A percentile compares a stretch with the other conserved stretches of the same genome.
Conservation (phyloP, 2,888 invertebrate genomes). For the Leptura quadrifasciata region DNA sequence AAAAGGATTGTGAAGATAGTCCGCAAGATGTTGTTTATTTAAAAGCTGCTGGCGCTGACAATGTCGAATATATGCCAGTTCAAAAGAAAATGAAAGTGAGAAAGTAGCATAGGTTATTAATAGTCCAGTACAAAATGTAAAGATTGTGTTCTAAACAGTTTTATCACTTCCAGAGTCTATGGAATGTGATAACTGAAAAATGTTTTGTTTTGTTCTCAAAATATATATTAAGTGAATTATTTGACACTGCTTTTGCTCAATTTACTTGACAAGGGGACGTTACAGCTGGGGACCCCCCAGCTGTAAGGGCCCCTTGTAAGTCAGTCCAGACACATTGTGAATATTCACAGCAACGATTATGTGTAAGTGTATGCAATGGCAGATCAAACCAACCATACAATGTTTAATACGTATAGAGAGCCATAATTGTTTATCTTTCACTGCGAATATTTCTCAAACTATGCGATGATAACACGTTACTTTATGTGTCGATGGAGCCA, state of each 20-base stretch:
- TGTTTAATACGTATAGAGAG: too few species aligned
- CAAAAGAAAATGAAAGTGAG: constrained; percentile 43
- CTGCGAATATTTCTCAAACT: too few species aligned
- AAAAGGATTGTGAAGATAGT: constrained; percentile 10
- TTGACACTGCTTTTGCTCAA: neutral
- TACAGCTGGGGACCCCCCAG: too few species aligned
- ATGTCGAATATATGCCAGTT: neutral
- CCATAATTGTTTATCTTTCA: too few species aligned
- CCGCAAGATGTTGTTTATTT: neutral
- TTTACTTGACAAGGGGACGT: too few species aligned
- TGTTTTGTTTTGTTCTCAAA: neutral
- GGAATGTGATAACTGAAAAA: neutral
- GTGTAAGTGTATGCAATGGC: too few species aligned
- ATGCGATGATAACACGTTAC: too few species aligned
- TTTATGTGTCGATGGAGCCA: too few species aligned
- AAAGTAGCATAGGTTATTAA: constrained; percentile 24
- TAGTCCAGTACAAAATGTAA: constrained; percentile 1
- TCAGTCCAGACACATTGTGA: too few species aligned
- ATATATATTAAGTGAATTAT: neutral
- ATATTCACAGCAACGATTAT: too few species aligned
- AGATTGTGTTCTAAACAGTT: constrained; percentile 12
- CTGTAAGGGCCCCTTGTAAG: too few species aligned
- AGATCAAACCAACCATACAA: too few species aligned
- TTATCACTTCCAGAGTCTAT: constrained; percentile 5
- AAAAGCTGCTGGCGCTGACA: neutral